Evolutionary conservation across 2,797 vertebrate species (phyloP).

Genomic region (Syngnathus rostellatus): DNA sequence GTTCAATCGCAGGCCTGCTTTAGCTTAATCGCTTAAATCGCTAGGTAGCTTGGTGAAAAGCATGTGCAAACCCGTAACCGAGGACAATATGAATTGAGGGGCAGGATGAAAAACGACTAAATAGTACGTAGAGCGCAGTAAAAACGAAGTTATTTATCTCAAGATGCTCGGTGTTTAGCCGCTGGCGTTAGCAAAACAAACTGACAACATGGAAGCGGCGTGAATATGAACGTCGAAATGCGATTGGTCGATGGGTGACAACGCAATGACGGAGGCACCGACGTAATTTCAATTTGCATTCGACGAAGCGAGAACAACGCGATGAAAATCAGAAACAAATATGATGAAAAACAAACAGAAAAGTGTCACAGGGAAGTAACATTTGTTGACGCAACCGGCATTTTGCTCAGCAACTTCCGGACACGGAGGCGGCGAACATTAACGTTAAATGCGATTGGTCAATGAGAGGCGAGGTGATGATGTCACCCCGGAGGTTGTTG

Average conservation of each 20-base stretch:
- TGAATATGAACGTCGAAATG: background rate
- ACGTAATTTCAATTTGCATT: background rate
- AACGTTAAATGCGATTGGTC: conserved; percentile 39
- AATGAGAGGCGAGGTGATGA: accelerated
- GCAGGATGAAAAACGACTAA: background rate
- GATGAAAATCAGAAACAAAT: too few relatives aligned
- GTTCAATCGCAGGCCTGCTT: conserved; percentile 24
- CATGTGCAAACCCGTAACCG: background rate
- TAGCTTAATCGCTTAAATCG: conserved; percentile 30
- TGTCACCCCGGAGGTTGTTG: conserved; percentile 34
- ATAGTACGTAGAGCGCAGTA: background rate
- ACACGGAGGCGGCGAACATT: conserved; percentile 39
- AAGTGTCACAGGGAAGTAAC: too few relatives aligned
- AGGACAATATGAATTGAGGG: background rate
- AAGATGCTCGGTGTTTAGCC: background rate
- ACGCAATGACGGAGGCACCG: background rate
- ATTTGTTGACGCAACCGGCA: too few relatives aligned
- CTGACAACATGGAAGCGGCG: background rate
- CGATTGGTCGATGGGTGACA: background rate
- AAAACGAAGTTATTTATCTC: background rate
- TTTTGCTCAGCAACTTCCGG: conserved; percentile 9
- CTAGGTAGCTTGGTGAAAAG: background rate
- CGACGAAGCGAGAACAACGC: too few relatives aligned
- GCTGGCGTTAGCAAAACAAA: conserved; percentile 32
- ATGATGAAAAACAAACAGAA: too few relatives aligned